These are phyloP conservation scores for Drosophila novamexicana DNA, from an alignment of 1,140 invertebrate genomes.

Conservation along the genomic window DNA sequence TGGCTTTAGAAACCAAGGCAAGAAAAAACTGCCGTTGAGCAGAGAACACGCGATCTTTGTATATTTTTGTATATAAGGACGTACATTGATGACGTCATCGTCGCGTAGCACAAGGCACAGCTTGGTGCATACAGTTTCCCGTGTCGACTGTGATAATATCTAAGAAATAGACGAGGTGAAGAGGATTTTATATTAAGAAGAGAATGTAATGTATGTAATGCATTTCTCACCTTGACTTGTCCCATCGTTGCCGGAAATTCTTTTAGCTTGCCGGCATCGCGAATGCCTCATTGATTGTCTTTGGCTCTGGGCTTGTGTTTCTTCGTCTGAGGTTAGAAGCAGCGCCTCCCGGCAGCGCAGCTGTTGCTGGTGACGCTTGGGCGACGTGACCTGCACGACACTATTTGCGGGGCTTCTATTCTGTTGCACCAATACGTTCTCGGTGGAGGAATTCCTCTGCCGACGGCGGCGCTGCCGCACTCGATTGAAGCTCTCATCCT, in stretches of 20 bases:
- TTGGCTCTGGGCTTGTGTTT: neutral
- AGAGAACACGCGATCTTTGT: neutral
- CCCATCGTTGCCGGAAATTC: constrained; percentile 32
- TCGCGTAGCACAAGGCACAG: constrained; percentile 55
- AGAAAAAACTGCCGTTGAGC: neutral
- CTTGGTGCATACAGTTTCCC: constrained; percentile 64
- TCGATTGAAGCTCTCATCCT: constrained; percentile 84
- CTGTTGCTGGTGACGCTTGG: constrained; percentile 9
- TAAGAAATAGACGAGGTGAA: constrained; percentile 4
- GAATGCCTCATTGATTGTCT: constrained; percentile 18
- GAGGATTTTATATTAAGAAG: neutral
- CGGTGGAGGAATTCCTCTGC: constrained; percentile 61
- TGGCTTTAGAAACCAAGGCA: neutral
- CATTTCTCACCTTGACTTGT: constrained; percentile 43
- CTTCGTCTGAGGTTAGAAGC: constrained; percentile 62
- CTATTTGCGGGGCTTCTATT: constrained; percentile 3
- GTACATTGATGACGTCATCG: constrained; percentile 21
- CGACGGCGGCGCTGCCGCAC: constrained; percentile 67
- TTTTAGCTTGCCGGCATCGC: constrained; percentile 42
- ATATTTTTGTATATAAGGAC: neutral
- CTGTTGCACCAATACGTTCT: constrained; percentile 49
- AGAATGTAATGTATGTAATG: too few relatives aligned
- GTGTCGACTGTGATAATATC: constrained; percentile 72
- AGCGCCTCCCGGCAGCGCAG: constrained; percentile 2
- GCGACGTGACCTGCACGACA: constrained; percentile 59